phyloP scores from a whole-genome alignment of 2,113 vertebrate species.

The Hyla sarda region DNA sequence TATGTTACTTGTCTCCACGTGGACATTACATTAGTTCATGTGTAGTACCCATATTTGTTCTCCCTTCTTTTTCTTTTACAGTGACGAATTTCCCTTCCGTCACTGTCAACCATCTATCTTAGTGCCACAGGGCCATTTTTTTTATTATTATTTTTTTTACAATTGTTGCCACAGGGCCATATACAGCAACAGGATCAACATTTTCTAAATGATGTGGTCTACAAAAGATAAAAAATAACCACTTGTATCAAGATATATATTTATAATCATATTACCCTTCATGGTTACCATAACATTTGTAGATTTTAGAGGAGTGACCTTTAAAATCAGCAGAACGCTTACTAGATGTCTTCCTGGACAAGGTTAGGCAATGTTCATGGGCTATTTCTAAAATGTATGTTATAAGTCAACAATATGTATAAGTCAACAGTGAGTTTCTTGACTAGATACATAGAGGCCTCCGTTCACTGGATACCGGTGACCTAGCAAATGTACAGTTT shows the following conservation, averaged over 20 bases:
- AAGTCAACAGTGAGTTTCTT: not conserved
- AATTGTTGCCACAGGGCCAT: no score
- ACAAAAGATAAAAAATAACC: not conserved
- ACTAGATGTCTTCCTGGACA: not conserved
- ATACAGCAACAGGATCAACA: not conserved
- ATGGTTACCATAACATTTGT: not conserved
- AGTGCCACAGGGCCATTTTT: no score
- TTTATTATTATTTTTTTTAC: no score
- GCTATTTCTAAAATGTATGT: not conserved
- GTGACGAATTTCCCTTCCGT: not conserved
- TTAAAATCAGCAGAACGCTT: not conserved
- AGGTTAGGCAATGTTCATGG: not conserved
- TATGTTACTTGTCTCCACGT: not conserved
- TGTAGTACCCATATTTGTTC: no score
- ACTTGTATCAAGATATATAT: not conserved
- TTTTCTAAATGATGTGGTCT: not conserved
- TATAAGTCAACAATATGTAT: not conserved
- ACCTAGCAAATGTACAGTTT: no score
- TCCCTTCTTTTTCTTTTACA: no score
- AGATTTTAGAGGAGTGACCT: not conserved
- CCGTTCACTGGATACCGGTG: not conserved
- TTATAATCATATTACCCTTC: not conserved
- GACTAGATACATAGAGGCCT: not conserved
- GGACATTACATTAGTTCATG: not conserved
- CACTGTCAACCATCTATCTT: not conserved